Evolutionary conservation across 1,140 invertebrate species (phyloP), one percentile per base, ranked within the genome.

Genomic region (Rhyzopertha dominica): DNA sequence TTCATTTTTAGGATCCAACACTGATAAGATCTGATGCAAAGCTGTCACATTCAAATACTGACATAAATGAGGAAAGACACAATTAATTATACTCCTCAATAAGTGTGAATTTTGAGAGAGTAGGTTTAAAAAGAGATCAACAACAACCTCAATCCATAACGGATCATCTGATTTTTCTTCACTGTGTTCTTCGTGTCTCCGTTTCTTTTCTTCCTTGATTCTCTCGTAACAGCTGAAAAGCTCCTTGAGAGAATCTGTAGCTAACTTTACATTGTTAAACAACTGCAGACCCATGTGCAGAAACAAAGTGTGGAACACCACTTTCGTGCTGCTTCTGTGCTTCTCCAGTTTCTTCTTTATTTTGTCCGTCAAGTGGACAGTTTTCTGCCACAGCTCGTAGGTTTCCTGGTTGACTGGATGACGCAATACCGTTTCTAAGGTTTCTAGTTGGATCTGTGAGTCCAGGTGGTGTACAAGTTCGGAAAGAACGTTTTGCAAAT

Each of bases 111-210:
- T 81, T 45, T 78, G 73, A 1, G 84, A 86, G 7, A 87, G 65
- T 20, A 87, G 71, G 22, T 81, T 85, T 13, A 89, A 58, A 23
- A 90, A 69, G 13, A 90, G 69, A 72, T 90, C 86, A 9, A 84
- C 74, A 29, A 88, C 73, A 1, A 90, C 85, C 70, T 88, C 83
- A 39, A 84, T 76, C 86, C 86, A 90, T 49, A 79, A 68, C 10
- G 80, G 81, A 61, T 87, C 82, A 26, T 74, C 51, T 47, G 24
- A 55, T 56, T 20, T 26, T 52, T 45, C 60, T 43, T 39, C 53
- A 56, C 45, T 47, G 22, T 68, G 61, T 2, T 30, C 56, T 59
- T 67, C 53, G 37, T 56, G 56, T 69, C 71, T 52, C 55, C 48
- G 16, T 56, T 66, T 66, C 13, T 64, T 68, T 34, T 69, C 68